phyloP scores from a whole-genome alignment of 2,797 vertebrate genomes.

The Anguilla megastoma region DNA sequence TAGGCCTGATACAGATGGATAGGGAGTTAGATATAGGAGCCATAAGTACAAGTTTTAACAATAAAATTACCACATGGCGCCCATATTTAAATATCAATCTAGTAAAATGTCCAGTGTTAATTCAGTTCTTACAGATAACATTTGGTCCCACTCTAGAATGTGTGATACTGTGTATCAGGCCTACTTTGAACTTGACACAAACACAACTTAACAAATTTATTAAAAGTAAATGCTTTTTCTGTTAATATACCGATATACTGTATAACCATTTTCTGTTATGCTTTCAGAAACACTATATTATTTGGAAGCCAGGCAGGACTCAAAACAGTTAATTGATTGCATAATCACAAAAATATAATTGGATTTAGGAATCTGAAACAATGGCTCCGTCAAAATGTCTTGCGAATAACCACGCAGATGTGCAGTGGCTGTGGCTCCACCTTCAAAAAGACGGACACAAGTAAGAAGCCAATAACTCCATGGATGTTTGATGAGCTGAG shows the following conservation, averaged over 20 bases:
- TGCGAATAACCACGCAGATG: not conserved
- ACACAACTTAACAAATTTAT: no score
- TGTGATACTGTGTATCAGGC: no score
- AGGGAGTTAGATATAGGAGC: not conserved
- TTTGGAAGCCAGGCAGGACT: no score
- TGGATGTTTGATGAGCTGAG: not conserved
- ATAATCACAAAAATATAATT: not conserved
- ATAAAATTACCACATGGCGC: no score
- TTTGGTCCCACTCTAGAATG: no score
- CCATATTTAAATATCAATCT: no score
- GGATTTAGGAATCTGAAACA: not conserved
- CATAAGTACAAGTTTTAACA: not conserved
- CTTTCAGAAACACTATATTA: no score
- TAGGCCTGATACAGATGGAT: not conserved
- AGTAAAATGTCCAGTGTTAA: no score
- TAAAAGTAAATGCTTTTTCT: no score
- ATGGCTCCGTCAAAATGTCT: not conserved
- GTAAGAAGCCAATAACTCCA: not conserved
- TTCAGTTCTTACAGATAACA: no score
- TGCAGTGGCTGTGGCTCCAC: not conserved
- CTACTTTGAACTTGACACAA: no score
- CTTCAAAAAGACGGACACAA: not conserved
- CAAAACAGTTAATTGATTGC: not conserved
- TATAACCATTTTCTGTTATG: not conserved
- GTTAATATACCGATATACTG: no score